phyloP scores from a whole-genome alignment of 2,113 vertebrate genomes.

The Equus quagga region DNA sequence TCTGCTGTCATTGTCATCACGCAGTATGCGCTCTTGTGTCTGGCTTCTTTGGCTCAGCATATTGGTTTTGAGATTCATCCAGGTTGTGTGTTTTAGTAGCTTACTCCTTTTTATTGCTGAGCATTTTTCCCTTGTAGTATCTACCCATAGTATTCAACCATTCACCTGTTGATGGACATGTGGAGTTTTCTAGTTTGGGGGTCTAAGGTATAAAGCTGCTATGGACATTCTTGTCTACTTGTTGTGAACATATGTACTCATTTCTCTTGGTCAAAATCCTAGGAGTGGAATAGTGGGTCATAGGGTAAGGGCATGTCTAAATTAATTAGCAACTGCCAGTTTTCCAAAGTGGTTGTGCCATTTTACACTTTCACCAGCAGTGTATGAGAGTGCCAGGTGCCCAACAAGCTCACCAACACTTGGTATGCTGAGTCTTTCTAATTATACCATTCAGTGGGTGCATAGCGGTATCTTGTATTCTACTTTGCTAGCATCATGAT shows the following conservation, averaged over 20 bases:
- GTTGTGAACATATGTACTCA: not conserved
- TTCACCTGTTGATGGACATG: not conserved
- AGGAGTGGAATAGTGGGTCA: not conserved
- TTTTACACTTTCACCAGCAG: not conserved
- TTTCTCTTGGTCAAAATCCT: not conserved
- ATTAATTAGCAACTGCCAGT: not conserved
- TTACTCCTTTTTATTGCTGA: not conserved
- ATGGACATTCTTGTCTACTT: not conserved
- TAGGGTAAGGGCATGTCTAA: not conserved
- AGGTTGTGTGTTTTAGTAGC: no score
- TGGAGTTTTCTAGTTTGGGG: not conserved
- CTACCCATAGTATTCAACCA: not conserved
- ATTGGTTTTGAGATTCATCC: not conserved
- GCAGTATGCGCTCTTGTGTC: rapidly evolving
- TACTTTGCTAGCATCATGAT: not conserved
- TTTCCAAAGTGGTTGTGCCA: not conserved
- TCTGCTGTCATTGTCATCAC: not conserved
- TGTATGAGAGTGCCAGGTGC: rapidly evolving
- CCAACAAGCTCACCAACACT: rapidly evolving
- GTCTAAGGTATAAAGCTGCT: not conserved
- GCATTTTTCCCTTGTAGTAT: not conserved
- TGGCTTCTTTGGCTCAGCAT: not conserved
- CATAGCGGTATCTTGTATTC: not conserved
- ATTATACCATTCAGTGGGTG: rapidly evolving
- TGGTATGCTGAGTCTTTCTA: not conserved